Evolutionary conservation across 2,113 vertebrate species (phyloP), one percentile per base, ranked within the genome.

Genomic region (Atlantisia rogersi): DNA sequence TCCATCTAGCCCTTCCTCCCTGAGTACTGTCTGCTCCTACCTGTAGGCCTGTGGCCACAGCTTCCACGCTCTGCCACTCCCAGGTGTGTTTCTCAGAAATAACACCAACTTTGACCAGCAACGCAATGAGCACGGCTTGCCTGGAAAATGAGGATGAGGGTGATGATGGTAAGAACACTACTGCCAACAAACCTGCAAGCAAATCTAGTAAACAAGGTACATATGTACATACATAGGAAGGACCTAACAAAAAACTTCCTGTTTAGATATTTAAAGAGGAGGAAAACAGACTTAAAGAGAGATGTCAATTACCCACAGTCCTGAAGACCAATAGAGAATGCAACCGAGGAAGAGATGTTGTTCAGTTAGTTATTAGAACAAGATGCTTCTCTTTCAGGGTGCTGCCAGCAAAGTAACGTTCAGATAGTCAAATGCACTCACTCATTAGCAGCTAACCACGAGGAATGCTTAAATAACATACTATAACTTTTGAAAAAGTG

Each of bases 21-120:
- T 64, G 37, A 40, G 16, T 65, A 94, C 31, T 10, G 24, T 25
- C 63, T 70, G 56, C 25, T 73, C 80, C 90, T 96, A 99, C 99
- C 98, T 99, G 99, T 56, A 99, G 97, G 65, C 99, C 99, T 5
- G 99, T 99, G 71, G 99, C 99, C 70, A 99, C 99, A 88, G 99
- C 99, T 98, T 99, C 99, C 92, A 99, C 99, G 18, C 98, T 99
- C 24, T 99, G 97, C 99, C 99, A 99, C 53, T 99, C 99, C 99
- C 99, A 99, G 1, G 98, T 99, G 44, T 94, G 98, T 59, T 98
- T 98, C 75, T 99, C 98, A 84, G 99, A 99, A 97, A 99, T 99
- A 64, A 99, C 96, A 1, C 99, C 99, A 82, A 99, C 98, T 97
- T 99, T 99, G 76, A 99, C 99, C 98, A 99, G 97, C 92, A 99